Percentiles rank a stretch among this genome's conserved stretches.
These are phyloP conservation scores for Manis crassicaudata DNA, from an alignment of 2,797 vertebrate species.

Conservation along the genomic window DNA sequence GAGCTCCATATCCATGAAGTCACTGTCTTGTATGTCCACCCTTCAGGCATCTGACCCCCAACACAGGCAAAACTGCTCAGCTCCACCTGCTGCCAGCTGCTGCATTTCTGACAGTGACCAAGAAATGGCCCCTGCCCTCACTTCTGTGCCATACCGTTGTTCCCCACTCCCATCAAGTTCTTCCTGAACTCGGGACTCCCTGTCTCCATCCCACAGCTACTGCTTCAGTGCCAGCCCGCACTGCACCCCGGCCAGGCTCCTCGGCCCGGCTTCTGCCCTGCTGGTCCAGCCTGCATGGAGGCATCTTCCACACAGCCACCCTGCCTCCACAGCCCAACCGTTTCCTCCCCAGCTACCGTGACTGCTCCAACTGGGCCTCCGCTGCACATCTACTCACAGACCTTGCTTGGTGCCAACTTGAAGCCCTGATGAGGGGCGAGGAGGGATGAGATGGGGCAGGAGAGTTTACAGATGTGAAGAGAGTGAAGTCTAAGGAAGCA, in stretches of 20 bases:
- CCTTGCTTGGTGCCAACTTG: background rate
- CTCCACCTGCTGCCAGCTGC: background rate
- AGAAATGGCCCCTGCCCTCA: background rate
- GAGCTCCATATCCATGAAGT: background rate
- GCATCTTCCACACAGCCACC: background rate
- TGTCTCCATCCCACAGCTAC: background rate
- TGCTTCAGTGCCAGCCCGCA: background rate
- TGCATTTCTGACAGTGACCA: background rate
- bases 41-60: background rate
- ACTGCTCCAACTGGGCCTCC: rapidly evolving
- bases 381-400: background rate
- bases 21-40: background rate
- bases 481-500: too few relatives aligned
- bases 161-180: background rate
- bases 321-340: background rate
- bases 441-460: background rate
- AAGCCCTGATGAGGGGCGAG: background rate
- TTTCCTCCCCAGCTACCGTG: rapidly evolving
- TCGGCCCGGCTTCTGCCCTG: rapidly evolving
- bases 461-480: background rate
- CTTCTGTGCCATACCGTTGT: background rate
- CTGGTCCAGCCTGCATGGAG: background rate
- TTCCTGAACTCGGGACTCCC: rapidly evolving
- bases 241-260: background rate
- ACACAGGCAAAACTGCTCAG: rapidly evolving